Evolutionary conservation across 2,797 vertebrate species (phyloP).

Genomic region (Micrastur ruficollis): DNA sequence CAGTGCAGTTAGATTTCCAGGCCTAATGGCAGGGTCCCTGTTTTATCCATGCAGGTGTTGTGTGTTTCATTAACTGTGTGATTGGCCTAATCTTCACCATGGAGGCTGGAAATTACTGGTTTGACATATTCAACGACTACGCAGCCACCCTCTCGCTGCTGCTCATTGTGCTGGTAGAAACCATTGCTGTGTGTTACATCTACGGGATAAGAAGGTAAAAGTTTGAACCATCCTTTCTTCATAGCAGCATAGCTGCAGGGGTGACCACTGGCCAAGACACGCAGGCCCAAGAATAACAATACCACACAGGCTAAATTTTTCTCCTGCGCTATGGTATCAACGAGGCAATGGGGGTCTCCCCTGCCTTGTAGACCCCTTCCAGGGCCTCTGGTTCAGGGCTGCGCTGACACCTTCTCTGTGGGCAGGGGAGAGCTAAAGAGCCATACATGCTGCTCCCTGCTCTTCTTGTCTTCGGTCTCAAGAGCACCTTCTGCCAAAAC

Average conservation of each 20-base stretch:
- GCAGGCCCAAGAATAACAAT: not conserved
- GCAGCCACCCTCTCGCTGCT: slow-evolving; percentile 87
- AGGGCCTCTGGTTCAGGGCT: not conserved
- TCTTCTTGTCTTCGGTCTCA: not conserved
- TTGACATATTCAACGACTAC: slow-evolving; percentile 92
- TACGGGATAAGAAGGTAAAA: slow-evolving; percentile 87
- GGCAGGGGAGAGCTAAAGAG: not conserved
- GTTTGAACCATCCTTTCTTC: not conserved
- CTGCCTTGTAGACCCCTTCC: no score
- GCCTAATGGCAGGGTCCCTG: not conserved
- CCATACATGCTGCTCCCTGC: not conserved
- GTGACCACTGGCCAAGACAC: rapidly evolving
- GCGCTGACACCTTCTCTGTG: not conserved
- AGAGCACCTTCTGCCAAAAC: not conserved
- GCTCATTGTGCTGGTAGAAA: slow-evolving; percentile 89
- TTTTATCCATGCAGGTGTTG: slow-evolving; percentile 70
- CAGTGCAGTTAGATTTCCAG: not conserved
- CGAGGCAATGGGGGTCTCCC: not conserved
- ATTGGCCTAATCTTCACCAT: slow-evolving; percentile 88
- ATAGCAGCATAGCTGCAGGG: no score
- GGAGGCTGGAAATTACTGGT: slow-evolving; percentile 91
- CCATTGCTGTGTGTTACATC: slow-evolving; percentile 84
- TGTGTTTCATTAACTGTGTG: slow-evolving; percentile 83
- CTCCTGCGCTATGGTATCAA: not conserved
- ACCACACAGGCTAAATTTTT: not conserved